Base-by-base conservation (phyloP, 2,888 invertebrate species). In the Ecdyonurus torrentis region DNA sequence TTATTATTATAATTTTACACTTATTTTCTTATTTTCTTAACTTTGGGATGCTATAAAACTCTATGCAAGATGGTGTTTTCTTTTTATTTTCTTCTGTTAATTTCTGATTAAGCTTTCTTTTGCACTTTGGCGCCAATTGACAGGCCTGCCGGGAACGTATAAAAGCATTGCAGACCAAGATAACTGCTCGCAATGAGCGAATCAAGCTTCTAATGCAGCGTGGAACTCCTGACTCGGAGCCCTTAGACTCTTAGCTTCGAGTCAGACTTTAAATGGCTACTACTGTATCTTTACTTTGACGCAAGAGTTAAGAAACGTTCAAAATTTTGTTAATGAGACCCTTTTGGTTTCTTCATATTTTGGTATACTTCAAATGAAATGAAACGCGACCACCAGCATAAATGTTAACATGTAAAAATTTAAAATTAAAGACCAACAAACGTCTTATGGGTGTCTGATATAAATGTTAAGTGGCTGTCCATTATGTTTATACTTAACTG, bases 201-300 rank as follows among this genome's bases (percentile, higher is more conserved):
- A 87, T 91, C 74, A 92, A 91, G 77, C 80, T 90, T 71, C 80
- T 93, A 72, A 82, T 88, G 75, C 89, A 91, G 80, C 86, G 90
- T 74, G 92, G 91, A 78, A 85, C 84, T 71, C 91, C 92, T 70
- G 89, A 89, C 77, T 81, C 83, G 74, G 87, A 87, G 72, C 82
- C 84, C 74, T 81, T 86, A 74, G 87, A 86, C 76, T 82, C 83
- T 73, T 86, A 82, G 74, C 69, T 67, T 68, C 68, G 68, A 69
- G 69, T 67, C 66, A 68, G 65, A 75, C 5, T 10, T 20, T n/a
- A 5, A 10, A 20, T 24, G 24, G 37, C 20, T 37, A 25, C 60
- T 37, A n/a, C 37, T 60, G 37, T 60, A n/a, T 60, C 24, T 24
- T 59, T 59, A 22, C 59, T 22, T 59, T 59, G 20, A 22, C 59